phyloP scores from a whole-genome alignment of 1,140 invertebrate genomes.

The Marisa cornuarietis region DNA sequence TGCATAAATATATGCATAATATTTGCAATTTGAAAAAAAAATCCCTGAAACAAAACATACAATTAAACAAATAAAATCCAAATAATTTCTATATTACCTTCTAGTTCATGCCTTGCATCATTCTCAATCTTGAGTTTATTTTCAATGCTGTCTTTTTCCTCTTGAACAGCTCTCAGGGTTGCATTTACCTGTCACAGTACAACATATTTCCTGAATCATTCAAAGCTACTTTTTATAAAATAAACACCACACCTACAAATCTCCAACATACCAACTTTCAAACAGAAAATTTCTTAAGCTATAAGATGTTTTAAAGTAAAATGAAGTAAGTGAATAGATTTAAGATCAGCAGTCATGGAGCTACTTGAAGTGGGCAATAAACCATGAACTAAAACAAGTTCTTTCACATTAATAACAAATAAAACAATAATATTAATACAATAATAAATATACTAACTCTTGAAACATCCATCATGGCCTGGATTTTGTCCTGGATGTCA shows the following conservation, averaged over 20 bases:
- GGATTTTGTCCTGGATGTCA: constrained; percentile 49
- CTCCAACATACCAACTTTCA: not conserved
- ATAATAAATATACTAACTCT: constrained; percentile 36
- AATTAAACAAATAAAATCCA: too few relatives aligned
- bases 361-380: too few relatives aligned
- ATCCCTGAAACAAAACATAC: too few relatives aligned
- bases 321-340: too few relatives aligned
- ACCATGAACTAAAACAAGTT: too few relatives aligned
- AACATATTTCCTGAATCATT: not conserved
- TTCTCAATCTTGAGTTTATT: constrained; percentile 65
- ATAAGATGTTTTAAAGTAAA: too few relatives aligned
- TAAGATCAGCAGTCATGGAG: too few relatives aligned
- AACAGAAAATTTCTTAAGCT: too few relatives aligned
- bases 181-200: constrained; percentile 51
- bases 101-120: constrained; percentile 65
- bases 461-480: constrained; percentile 60
- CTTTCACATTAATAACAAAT: not conserved
- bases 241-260: not conserved
- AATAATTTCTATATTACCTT: constrained; percentile 59
- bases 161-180: constrained; percentile 56
- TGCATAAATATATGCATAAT: too few relatives aligned
- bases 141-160: constrained; percentile 58
- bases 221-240: not conserved
- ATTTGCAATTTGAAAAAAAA: too few relatives aligned
- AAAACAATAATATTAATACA: not conserved